Conservation (phyloP, 2,797 vertebrate species). For the Vespertilio murinus region DNA sequence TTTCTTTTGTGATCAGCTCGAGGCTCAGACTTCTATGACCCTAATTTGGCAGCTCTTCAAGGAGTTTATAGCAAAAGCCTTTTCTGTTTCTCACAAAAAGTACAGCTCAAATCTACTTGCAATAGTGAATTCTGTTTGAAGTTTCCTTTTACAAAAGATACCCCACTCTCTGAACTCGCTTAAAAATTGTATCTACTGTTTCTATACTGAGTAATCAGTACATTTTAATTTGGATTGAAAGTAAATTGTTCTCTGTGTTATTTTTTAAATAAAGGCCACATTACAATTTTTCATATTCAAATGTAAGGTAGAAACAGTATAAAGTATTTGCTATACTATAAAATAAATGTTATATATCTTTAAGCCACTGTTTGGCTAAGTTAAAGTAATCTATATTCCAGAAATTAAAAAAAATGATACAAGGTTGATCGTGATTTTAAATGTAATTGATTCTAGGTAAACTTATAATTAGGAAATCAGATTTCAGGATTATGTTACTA, state of each 20-base stretch:
- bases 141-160: conserved; percentile 43
- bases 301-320: background rate
- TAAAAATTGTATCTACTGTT: background rate
- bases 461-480: conserved; percentile 11
- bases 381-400: background rate
- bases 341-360: background rate
- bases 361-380: background rate
- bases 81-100: conserved; percentile 69
- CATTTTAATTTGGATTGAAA: conserved; percentile 26
- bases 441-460: background rate
- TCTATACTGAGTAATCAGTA: background rate
- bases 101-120: conserved; percentile 59
- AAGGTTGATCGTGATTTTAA: background rate
- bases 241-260: background rate
- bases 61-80: conserved; percentile 52
- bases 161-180: background rate
- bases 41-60: conserved; percentile 71
- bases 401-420: background rate
- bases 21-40: conserved; percentile 65
- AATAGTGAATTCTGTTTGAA: conserved; percentile 61
- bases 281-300: background rate
- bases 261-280: background rate
- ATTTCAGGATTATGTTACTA: conserved; percentile 30
- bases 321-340: background rate
- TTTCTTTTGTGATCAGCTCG: conserved; percentile 70